Base-by-base conservation (phyloP, 2,797 vertebrate species). In the Aselliscus stoliczkanus region DNA sequence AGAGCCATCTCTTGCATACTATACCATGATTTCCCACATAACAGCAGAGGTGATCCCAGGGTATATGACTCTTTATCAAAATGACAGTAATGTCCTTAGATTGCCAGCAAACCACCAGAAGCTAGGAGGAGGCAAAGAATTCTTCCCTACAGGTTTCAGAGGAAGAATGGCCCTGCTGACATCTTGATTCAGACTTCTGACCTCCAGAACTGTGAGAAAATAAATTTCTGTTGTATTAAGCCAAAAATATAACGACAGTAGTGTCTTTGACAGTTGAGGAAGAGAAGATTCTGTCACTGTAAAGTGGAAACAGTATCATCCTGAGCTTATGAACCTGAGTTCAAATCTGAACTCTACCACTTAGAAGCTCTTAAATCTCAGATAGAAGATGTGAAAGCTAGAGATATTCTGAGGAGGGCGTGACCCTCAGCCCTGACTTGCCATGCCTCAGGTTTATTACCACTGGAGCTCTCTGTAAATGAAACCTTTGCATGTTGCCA, bases 311-410 rank as follows among this genome's bases (percentile, higher is more conserved):
- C 12, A 58, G 11, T 81, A 52, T 93, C 15, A 89, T 58, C 79
- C 42, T 67, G 27, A 91, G 67, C 90, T 87, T 58, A 42, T 67
- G 73, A 80, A 80, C 37, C 37, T 90, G 17, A 5, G 10, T 94
- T 69, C 50, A 93, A 31, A 47, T 76, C 54, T 95, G 80, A 42
- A 12, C 15, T 67, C 31, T 62, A 50, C n/a, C 34, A 72, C 25
- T 90, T 70, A 34, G 47, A 95, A 92, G 31, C 27, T 80, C 83
- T 95, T 93, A 93, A 90, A 85, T 79, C 47, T 67, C 39, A 11
- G 13, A 5, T 34, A 90, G 17, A n/a, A 42, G 65, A 56, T 39
- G 6, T 39, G n/a, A 80, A 92, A 81, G 5, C 29, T 52, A 50
- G 83, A 79, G 47, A 27, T 79, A 70, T 29, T n/a, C 20, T 60